Evolutionary conservation across 2,888 invertebrate species (phyloP).

Genomic region (Stegophylla sp.): DNA sequence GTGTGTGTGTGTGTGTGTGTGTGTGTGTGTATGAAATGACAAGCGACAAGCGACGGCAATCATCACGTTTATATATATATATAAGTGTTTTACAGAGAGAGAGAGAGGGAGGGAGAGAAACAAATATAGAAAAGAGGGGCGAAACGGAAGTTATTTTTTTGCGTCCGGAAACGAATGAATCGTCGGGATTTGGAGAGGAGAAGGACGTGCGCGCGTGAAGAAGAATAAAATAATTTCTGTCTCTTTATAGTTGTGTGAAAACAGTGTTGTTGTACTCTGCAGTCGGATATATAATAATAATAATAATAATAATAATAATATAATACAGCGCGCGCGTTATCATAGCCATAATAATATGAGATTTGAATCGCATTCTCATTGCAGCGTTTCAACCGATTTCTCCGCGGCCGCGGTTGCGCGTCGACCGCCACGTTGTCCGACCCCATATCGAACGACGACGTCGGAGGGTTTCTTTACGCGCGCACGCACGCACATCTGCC

Average conservation of each 20-base stretch:
- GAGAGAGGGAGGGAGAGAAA: no score
- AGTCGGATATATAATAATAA: not conserved
- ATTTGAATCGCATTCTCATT: not conserved
- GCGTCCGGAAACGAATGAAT: slow-evolving; percentile 1
- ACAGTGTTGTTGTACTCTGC: not conserved
- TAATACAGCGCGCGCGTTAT: not conserved
- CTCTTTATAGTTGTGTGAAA: not conserved
- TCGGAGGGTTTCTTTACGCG: not conserved
- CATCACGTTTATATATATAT: not conserved
- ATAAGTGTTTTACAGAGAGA: no score
- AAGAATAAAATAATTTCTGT: slow-evolving; percentile 6
- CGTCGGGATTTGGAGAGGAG: slow-evolving; percentile 1
- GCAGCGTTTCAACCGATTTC: not conserved
- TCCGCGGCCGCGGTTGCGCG: not conserved
- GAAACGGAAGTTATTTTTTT: not conserved
- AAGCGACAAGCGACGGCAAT: not conserved
- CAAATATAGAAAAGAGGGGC: no score
- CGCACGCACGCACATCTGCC: not conserved
- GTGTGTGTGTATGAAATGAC: no score
- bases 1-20: no score
- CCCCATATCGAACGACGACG: not conserved
- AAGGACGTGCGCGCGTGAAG: no score
- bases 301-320: no score
- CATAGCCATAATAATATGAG: not conserved
- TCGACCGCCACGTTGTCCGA: not conserved